phyloP scores from a whole-genome alignment of 2,888 invertebrate genomes.

The Macropis europaea region DNA sequence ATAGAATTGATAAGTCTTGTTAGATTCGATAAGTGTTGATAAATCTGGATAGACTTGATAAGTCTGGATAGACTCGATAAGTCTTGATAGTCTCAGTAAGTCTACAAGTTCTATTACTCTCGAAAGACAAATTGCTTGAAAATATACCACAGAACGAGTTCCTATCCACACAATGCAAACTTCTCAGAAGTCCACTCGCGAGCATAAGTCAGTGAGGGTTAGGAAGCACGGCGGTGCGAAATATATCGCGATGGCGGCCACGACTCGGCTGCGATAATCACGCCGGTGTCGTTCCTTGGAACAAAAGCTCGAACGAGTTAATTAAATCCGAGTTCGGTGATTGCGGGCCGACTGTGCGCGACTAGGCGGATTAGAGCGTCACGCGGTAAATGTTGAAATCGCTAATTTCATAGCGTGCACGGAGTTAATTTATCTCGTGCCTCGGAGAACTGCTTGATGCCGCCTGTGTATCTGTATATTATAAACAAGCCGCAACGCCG shows the following conservation, averaged over 20 bases:
- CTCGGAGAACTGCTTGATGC: constrained; percentile 10
- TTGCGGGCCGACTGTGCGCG: constrained; percentile 30
- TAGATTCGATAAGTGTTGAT: too few species aligned
- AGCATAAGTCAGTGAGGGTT: neutral
- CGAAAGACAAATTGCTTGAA: too few species aligned
- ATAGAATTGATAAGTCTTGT: too few species aligned
- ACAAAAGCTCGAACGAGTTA: constrained; percentile 39
- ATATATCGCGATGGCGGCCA: too few species aligned
- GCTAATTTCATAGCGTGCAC: constrained; percentile 33
- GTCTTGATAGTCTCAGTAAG: too few species aligned
- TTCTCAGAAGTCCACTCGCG: neutral
- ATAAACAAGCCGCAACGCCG: constrained; percentile 12
- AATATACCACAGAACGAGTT: too few species aligned
- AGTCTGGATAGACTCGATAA: too few species aligned
- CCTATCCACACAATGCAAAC: too few species aligned
- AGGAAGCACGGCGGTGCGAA: neutral
- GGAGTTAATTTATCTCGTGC: constrained; percentile 42
- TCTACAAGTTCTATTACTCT: too few species aligned
- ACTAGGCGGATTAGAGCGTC: constrained; percentile 35
- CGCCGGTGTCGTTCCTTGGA: constrained; percentile 1
- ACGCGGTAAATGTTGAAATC: constrained; percentile 44
- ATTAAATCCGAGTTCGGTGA: constrained; percentile 46
- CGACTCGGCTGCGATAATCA: constrained; percentile 22
- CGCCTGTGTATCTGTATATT: constrained; percentile 35
- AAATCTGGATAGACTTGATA: too few species aligned